Percentiles rank a stretch among this genome's conserved stretches.
Conservation (phyloP, 2,888 invertebrate species). For the Ectropis crepuscularia region DNA sequence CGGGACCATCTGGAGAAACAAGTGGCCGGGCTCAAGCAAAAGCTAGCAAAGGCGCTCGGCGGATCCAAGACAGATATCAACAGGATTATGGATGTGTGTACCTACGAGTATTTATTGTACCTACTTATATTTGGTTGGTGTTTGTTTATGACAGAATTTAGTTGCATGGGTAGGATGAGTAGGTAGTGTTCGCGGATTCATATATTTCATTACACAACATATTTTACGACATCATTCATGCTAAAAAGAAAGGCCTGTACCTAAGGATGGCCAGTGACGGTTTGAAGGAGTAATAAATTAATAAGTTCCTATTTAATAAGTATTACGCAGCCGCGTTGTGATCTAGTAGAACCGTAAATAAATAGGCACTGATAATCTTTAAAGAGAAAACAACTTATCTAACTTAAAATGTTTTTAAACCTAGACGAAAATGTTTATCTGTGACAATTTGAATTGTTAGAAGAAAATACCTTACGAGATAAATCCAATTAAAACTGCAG, state of each 20-base stretch:
- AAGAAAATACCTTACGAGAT: conserved; percentile 13
- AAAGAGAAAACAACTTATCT: conserved; percentile 3
- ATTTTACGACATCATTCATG: too few relatives aligned
- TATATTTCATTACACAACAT: too few relatives aligned
- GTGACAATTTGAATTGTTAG: conserved; percentile 3
- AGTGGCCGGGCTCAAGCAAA: conserved; percentile 66
- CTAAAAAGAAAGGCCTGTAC: too few relatives aligned
- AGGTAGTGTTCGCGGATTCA: too few relatives aligned
- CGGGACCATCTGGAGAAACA: conserved; percentile 91
- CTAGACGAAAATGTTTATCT: not conserved
- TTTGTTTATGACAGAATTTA: too few relatives aligned
- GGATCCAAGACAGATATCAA: conserved; percentile 84
- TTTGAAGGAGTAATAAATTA: too few relatives aligned
- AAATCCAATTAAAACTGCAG: conserved; percentile 30
- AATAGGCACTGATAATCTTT: not conserved
- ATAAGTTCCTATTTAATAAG: too few relatives aligned
- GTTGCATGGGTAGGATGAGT: too few relatives aligned
- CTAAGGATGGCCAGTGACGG: too few relatives aligned
- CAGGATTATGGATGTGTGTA: conserved; percentile 86
- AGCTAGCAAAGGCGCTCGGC: conserved; percentile 66
- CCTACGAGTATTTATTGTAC: not conserved
- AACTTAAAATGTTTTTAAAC: not conserved
- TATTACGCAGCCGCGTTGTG: too few relatives aligned
- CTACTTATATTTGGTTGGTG: too few relatives aligned
- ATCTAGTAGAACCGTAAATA: too few relatives aligned